These are phyloP conservation scores for Manacus vitellinus DNA, from an alignment of 2,113 vertebrate genomes.

Conservation along the genomic window DNA sequence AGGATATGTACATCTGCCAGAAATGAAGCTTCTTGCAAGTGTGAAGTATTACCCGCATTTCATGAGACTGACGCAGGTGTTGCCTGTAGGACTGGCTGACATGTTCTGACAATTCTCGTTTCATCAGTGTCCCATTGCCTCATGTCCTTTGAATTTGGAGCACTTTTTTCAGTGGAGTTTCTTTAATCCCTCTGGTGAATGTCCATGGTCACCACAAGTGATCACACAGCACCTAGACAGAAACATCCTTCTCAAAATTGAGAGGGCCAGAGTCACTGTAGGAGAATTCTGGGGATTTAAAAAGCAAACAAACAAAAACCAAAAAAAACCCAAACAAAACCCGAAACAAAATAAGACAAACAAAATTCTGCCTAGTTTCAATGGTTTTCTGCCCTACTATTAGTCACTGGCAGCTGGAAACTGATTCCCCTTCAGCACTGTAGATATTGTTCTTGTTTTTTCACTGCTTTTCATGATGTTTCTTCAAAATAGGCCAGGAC, in stretches of 20 bases:
- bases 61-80: accelerated
- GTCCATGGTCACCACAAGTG: background rate
- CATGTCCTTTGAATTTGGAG: background rate
- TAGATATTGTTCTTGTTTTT: background rate
- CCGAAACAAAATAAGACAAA: background rate
- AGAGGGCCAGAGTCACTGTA: background rate
- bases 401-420: background rate
- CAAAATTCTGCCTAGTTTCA: background rate
- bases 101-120: background rate
- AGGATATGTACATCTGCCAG: background rate
- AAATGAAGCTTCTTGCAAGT: background rate
- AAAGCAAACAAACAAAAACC: background rate
- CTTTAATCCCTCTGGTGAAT: background rate
- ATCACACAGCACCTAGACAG: background rate
- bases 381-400: background rate
- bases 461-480: background rate
- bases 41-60: background rate
- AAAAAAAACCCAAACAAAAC: background rate
- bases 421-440: background rate
- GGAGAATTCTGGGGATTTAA: background rate
- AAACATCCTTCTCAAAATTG: background rate
- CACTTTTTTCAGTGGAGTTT: background rate
- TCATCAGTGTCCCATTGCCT: background rate
- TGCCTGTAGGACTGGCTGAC: background rate
- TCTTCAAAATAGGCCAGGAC: background rate